These are phyloP conservation scores for Microplitis manilae DNA, from an alignment of 2,888 invertebrate species.

Conservation along the genomic window DNA sequence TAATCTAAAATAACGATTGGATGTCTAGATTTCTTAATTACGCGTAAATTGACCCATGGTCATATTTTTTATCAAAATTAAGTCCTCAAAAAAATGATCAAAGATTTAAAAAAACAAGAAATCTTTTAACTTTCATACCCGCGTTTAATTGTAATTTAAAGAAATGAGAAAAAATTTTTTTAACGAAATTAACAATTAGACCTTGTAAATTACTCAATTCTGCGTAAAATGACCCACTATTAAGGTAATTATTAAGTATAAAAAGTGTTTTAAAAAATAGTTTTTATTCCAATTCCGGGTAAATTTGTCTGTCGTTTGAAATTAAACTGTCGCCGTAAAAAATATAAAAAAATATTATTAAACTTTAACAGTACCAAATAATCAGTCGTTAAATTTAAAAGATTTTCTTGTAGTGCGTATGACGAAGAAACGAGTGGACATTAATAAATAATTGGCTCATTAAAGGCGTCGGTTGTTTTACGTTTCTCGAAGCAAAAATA, in stretches of 20 bases:
- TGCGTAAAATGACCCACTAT: not conserved
- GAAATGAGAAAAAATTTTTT: not conserved
- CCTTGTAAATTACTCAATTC: not conserved
- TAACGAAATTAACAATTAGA: not conserved
- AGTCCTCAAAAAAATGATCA: not conserved
- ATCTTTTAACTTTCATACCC: not conserved
- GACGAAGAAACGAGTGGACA: conserved; percentile 25
- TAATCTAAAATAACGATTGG: too few species aligned
- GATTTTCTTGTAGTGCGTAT: not conserved
- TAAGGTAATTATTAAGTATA: too few species aligned
- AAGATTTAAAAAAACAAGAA: not conserved
- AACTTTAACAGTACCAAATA: not conserved
- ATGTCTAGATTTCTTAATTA: not conserved
- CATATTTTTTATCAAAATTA: not conserved
- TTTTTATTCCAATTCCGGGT: not conserved
- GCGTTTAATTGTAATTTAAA: not conserved
- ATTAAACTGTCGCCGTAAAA: not conserved
- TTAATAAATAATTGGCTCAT: conserved; percentile 65
- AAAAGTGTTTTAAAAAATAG: not conserved
- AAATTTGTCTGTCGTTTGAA: not conserved
- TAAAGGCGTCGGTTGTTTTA: conserved; percentile 51
- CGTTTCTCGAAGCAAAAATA: conserved; percentile 43
- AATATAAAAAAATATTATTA: not conserved
- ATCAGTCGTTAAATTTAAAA: not conserved
- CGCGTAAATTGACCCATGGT: not conserved